Percentiles rank a stretch among this genome's conserved stretches.
Conservation (phyloP, 2,797 vertebrate species). For the Pelochelys cantorii region DNA sequence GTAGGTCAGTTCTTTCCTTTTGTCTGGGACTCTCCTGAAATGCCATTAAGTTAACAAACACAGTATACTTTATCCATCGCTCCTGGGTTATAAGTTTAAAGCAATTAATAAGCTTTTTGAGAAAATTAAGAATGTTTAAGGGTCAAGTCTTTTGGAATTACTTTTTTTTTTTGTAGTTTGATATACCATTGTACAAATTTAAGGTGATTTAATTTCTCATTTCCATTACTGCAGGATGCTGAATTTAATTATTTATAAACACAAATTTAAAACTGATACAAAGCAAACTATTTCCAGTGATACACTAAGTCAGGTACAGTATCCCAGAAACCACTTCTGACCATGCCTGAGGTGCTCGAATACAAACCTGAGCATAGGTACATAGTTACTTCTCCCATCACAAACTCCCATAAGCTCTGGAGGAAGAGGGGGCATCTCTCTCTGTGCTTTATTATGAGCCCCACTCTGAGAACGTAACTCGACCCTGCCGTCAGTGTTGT, state of each 20-base stretch:
- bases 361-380: background rate
- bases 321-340: background rate
- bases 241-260: background rate
- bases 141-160: background rate
- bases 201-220: background rate
- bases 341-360: background rate
- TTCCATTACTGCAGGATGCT: background rate
- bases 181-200: background rate
- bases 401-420: background rate
- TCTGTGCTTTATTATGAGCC: background rate
- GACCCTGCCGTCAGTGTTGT: no score
- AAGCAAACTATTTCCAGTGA: background rate
- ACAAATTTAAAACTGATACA: background rate
- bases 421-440: background rate
- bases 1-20: background rate
- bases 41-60: background rate
- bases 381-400: background rate
- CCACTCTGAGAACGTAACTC: background rate
- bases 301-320: background rate
- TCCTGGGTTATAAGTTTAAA: background rate
- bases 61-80: background rate
- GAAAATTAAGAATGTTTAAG: background rate
- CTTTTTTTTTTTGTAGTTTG: background rate
- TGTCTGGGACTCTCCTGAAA: background rate
- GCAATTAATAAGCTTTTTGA: background rate